Evolutionary conservation across 2,888 invertebrate species (phyloP), one percentile per base, ranked within the genome.

Genomic region (Epiblema foenella): DNA sequence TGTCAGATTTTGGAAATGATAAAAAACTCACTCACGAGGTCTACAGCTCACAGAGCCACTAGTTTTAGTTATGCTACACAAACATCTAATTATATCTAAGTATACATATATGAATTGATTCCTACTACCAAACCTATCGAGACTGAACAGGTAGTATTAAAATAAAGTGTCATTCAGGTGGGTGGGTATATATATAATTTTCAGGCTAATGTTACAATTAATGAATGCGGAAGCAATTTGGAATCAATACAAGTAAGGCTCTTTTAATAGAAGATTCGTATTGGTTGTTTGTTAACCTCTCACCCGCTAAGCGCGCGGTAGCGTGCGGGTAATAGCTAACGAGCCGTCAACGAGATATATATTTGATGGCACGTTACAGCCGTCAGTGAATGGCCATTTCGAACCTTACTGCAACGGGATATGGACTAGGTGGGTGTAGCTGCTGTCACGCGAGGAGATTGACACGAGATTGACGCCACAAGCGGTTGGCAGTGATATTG

Each of bases 271-370:
- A 42, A 46, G n/a, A 46, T 5, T 46, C n/a, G 15, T 51, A 29
- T 56, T 24, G 18, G 15, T 56, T 29, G 7, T 56, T 56, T 5
- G 29, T 15, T 56, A 29, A 15, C 56, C 56, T 20, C 29, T 56
- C 56, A 20, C 56, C 52, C 20, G 20, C 52, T 56, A 29, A 56
- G 56, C 56, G 29, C 1, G n/a, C 29, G n/a, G 29, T 56, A 8
- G 56, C 56, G 56, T 56, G 56, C 10, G 15, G 9, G 29, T 56
- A 56, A 56, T 56, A 7, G 56, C 56, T 29, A 29, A 54, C 29
- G 15, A 8, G 56, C 29, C 29, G 29, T 56, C 56, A 56, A 56
- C 29, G 56, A 15, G 9, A 56, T 56, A 29, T 29, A 56, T 56
- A n/a, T 56, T 56, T 56, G 29, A 56, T 56, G 56, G n/a, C 12